Percentiles rank a stretch among this genome's conserved stretches.
These are phyloP conservation scores for Deilephila porcellus DNA, from an alignment of 2,888 invertebrate species.

Conservation along the genomic window DNA sequence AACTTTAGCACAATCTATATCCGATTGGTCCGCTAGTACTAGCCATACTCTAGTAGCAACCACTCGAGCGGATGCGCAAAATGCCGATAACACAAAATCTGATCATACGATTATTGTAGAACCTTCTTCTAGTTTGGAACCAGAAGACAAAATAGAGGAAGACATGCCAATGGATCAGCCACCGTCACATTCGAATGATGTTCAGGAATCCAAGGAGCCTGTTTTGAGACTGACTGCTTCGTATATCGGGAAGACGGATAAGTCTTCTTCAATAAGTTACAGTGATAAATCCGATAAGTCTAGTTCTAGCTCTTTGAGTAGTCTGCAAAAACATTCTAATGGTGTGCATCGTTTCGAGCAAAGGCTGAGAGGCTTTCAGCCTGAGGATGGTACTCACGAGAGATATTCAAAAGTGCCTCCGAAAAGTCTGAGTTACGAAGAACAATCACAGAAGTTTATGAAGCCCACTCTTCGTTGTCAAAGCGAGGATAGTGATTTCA, in stretches of 20 bases:
- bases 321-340: slow-evolving; percentile 77
- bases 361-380: slow-evolving; percentile 63
- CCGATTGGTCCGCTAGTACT: slow-evolving; percentile 93
- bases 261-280: slow-evolving; percentile 81
- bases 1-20: slow-evolving; percentile 90
- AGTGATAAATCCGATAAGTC: slow-evolving; percentile 82
- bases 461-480: slow-evolving; percentile 84
- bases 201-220: slow-evolving; percentile 58
- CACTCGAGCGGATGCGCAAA: slow-evolving; percentile 75
- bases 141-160: slow-evolving; percentile 56
- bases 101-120: slow-evolving; percentile 80
- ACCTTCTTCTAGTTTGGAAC: slow-evolving; percentile 50
- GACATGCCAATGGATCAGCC: slow-evolving; percentile 51
- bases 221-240: slow-evolving; percentile 67
- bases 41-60: slow-evolving; percentile 90
- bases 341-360: slow-evolving; percentile 73
- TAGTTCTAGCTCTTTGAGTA: slow-evolving; percentile 81
- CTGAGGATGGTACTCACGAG: slow-evolving; percentile 64
- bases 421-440: slow-evolving; percentile 81
- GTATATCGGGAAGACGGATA: slow-evolving; percentile 68
- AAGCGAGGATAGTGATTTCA: slow-evolving; percentile 84
- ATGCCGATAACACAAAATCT: slow-evolving; percentile 75
- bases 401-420: slow-evolving; percentile 73
- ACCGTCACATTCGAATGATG: slow-evolving; percentile 55
- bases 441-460: slow-evolving; percentile 73